These are phyloP conservation scores for Eurois occulta DNA, from an alignment of 2,888 invertebrate species.

Conservation along the genomic window DNA sequence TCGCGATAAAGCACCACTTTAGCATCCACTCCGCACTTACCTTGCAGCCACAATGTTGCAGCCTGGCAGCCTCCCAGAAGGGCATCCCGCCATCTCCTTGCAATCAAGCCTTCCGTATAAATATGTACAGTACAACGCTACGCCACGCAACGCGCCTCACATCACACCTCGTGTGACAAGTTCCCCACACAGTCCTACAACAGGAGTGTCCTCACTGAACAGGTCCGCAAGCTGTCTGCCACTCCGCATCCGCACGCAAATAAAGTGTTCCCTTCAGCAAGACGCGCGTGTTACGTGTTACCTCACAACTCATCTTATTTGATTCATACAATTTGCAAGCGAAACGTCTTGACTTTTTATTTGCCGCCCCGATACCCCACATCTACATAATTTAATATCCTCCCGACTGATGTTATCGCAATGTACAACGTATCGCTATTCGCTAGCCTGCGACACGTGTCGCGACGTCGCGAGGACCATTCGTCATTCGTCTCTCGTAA, in stretches of 20 bases:
- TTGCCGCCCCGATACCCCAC: slow-evolving; percentile 30
- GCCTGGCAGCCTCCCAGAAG: background rate
- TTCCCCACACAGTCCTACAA: background rate
- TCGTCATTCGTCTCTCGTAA: slow-evolving; percentile 51
- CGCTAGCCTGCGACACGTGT: slow-evolving; percentile 24
- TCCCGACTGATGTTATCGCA: slow-evolving; percentile 15
- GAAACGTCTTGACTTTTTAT: slow-evolving; percentile 44
- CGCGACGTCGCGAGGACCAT: slow-evolving; percentile 15
- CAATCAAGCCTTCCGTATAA: background rate
- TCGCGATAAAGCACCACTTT: background rate
- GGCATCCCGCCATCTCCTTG: background rate
- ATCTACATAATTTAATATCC: slow-evolving; percentile 55
- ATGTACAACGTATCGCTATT: slow-evolving; percentile 14
- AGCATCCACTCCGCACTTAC: background rate
- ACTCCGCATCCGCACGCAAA: slow-evolving; percentile 1
- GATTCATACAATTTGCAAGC: slow-evolving; percentile 41
- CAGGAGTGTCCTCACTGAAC: background rate
- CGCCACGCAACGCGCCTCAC: background rate
- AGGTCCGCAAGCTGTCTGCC: background rate
- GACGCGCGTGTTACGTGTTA: background rate
- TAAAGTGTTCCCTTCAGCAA: slow-evolving; percentile 29
- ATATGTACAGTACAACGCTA: background rate
- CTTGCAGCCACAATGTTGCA: background rate
- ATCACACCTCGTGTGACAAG: background rate
- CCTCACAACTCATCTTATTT: slow-evolving; percentile 35